Base-by-base conservation (phyloP, 2,888 invertebrate species). In the Oithona nana region DNA sequence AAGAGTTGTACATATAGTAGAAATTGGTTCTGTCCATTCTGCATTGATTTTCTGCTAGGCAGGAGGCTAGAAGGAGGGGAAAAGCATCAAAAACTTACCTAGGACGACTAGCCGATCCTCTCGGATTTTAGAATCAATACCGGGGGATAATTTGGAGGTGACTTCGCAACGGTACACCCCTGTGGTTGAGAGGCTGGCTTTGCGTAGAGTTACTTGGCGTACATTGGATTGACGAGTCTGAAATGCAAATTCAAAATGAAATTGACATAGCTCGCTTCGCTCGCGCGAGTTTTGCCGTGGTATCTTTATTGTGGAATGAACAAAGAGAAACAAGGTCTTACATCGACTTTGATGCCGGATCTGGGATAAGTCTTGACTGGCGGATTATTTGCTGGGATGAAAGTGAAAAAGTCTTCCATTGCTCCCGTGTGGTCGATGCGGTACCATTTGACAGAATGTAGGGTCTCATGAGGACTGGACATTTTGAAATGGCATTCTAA, bases 391-490 rank as follows among this genome's bases (percentile, higher is more conserved):
- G 49, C 49, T 8, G 59, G 59, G 22, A 28, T 24, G 26, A 24
- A 59, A 16, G 59, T 28, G 26, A 50, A 59, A 28, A 59, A 59
- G 26, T 59, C 59, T 28, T 50, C 24, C 49, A 59, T 20, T 1
- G n/a, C 13, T 50, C 59, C 59, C n/a, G 26, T 28, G 28, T 59
- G 48, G 28, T 50, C 50, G n/a, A 59, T 59, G 28, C 50, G 59
- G 29, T 59, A 59, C 59, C 59, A 59, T 59, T 59, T 59, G 26
- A 59, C 59, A 48, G 59, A 59, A 16, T 48, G 26, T 16, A 59
- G 49, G 8, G 24, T 48, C 50, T 59, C 59, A 8, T 29, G 59
- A 11, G 59, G 22, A n/a, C 50, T 26, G 3, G 57, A 28, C 49
- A 59, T 50, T 1, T 24, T 24, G 28, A 59, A 59, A 24, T 48